These are phyloP conservation scores for Drosophila lacertosa DNA, from an alignment of 1,140 invertebrate species.

Conservation along the genomic window DNA sequence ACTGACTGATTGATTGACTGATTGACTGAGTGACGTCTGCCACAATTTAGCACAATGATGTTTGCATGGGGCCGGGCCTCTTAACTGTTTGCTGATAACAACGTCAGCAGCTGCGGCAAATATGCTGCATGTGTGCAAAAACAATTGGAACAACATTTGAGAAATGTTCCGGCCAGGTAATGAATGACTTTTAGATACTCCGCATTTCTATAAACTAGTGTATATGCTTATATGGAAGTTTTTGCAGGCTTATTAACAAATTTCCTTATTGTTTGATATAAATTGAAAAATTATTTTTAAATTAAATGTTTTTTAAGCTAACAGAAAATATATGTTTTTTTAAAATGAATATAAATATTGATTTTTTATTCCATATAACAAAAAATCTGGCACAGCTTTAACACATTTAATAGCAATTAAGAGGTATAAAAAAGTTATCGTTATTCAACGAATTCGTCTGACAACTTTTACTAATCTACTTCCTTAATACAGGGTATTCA, in stretches of 20 bases:
- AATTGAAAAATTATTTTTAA: too few species aligned
- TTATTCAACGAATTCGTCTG: too few species aligned
- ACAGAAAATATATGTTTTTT: too few species aligned
- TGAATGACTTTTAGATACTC: not conserved
- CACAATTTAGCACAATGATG: slow-evolving; percentile 23
- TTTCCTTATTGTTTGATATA: too few species aligned
- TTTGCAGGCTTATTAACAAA: too few species aligned
- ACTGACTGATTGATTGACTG: not conserved
- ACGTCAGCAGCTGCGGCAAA: slow-evolving; percentile 58
- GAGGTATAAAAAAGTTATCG: too few species aligned
- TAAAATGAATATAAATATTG: too few species aligned
- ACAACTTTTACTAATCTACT: too few species aligned
- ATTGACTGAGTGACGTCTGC: slow-evolving; percentile 42
- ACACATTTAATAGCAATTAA: too few species aligned
- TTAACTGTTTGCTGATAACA: slow-evolving; percentile 69
- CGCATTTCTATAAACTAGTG: not conserved
- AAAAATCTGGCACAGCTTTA: too few species aligned
- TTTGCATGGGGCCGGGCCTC: slow-evolving; percentile 22
- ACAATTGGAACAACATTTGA: slow-evolving; percentile 20
- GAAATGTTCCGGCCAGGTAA: not conserved
- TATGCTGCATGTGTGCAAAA: slow-evolving; percentile 30
- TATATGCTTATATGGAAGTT: not conserved
- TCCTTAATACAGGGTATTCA: slow-evolving; percentile 2
- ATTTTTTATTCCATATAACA: too few species aligned
- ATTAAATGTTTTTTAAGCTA: too few species aligned